Evolutionary conservation across 2,888 invertebrate species (phyloP), one percentile per base, ranked within the genome.

Genomic region (Parasteatoda lunata): DNA sequence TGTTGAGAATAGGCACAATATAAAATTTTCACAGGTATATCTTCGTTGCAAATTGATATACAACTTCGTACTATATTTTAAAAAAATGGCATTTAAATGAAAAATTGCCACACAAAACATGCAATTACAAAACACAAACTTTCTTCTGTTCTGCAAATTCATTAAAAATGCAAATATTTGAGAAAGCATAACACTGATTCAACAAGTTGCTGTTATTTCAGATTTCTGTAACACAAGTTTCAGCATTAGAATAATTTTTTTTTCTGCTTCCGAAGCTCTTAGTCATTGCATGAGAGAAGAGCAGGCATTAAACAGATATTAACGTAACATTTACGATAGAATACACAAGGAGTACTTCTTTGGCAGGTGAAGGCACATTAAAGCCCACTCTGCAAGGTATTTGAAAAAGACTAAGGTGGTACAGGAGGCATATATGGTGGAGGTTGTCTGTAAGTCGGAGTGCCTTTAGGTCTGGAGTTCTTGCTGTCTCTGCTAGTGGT

Each of bases 351-450:
- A 75, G 88, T 88, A 83, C 68, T 88, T 88, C 88, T 88, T 88
- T 88, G 83, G 83, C 82, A 81, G 88, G 78, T 65, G 83, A 88
- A 88, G 88, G 83, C 83, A 88, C 83, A 75, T 5, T 45, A 48
- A 88, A 83, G 88, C 88, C 88, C 71, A 83, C 83, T 81, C 81
- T 88, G 86, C 82, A 64, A 72, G 64, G 73, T 71, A 59, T 69
- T n/a, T 70, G 15, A 66, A 59, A 15, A 30, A 3, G 45, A 54
- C 79, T 88, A 88, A 79, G 88, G 88, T 78, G 87, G 89, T 83
- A 89, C 87, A 93, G 98, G 98, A 90, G 98, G 98, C 91, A 98
- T 97, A 93, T 98, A 98, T 65, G 98, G 98, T 89, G 98, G 98
- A 76, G 98, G 98, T 93, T 97, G 97, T 91, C 97, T 95, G 94